A percentile compares a stretch with the other conserved stretches of the same genome.
These are phyloP conservation scores for Lepidochitona cinerea DNA, from an alignment of 2,888 invertebrate species.

Conservation along the genomic window DNA sequence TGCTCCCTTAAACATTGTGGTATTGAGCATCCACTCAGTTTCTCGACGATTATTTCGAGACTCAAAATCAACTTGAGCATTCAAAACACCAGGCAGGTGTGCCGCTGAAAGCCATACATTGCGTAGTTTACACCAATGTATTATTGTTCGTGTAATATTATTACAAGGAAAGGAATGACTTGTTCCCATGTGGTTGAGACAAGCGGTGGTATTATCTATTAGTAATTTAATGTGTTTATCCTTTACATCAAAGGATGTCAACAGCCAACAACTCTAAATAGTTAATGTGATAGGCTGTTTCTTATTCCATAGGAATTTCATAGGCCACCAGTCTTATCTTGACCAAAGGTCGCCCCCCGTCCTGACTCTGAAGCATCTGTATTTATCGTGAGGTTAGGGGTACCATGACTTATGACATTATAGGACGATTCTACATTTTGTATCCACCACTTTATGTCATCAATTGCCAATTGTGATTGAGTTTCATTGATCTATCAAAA, in stretches of 20 bases:
- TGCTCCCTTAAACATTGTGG: not conserved
- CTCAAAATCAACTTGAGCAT: constrained; percentile 9
- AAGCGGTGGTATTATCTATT: no score
- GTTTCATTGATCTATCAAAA: not conserved
- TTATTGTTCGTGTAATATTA: no score
- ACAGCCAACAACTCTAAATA: no score
- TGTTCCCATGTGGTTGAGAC: no score
- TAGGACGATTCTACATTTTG: not conserved
- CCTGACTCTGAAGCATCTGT: constrained; percentile 2
- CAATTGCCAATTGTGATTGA: not conserved
- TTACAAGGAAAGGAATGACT: no score
- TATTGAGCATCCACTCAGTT: constrained; percentile 9
- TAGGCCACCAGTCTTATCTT: not conserved
- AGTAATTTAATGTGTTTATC: no score
- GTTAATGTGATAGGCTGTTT: no score
- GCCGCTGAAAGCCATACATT: constrained; percentile 1
- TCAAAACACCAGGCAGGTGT: constrained; percentile 10
- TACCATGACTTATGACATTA: not conserved
- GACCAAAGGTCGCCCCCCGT: constrained; percentile 8
- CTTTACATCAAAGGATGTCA: no score
- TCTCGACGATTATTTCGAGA: not conserved
- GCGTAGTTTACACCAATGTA: not conserved
- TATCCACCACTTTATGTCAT: constrained; percentile 11
- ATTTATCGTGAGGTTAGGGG: constrained; percentile 4
- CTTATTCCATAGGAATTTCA: no score